Conservation (phyloP, 1,140 invertebrate species). For the Cherax quadricarinatus region DNA sequence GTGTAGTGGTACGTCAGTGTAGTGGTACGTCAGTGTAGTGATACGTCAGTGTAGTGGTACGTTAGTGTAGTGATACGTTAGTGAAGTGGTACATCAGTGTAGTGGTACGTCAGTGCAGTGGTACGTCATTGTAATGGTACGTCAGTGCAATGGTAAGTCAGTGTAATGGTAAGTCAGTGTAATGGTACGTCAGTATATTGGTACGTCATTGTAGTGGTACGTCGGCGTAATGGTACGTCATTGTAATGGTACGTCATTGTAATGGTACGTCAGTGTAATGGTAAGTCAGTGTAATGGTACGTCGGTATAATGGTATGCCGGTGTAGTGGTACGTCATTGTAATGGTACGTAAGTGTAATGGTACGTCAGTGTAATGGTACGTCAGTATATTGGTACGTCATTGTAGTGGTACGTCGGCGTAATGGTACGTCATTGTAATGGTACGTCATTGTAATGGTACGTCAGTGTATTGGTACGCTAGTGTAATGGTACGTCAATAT, state of each 20-base stretch:
- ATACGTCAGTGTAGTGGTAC: slow-evolving; percentile 14
- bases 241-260: slow-evolving; percentile 11
- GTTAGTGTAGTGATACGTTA: background rate
- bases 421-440: too few relatives aligned
- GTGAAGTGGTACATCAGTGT: too few relatives aligned
- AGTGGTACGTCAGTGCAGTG: background rate
- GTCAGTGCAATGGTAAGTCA: slow-evolving; percentile 4
- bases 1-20: background rate
- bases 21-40: background rate
- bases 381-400: background rate
- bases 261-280: background rate
- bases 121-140: too few relatives aligned
- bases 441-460: slow-evolving; percentile 13
- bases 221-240: background rate
- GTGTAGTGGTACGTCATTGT: slow-evolving; percentile 15
- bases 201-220: slow-evolving; percentile 9
- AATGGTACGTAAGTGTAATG: too few relatives aligned
- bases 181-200: background rate
- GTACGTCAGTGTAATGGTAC: slow-evolving; percentile 17
- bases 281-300: background rate
- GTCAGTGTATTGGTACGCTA: background rate
- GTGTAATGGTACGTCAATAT: slow-evolving; percentile 13
- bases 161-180: background rate
- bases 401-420: slow-evolving; percentile 11
- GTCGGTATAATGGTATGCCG: too few relatives aligned